Base-by-base conservation (phyloP, 2,113 vertebrate species). In the Pontoporia blainvillei region DNA sequence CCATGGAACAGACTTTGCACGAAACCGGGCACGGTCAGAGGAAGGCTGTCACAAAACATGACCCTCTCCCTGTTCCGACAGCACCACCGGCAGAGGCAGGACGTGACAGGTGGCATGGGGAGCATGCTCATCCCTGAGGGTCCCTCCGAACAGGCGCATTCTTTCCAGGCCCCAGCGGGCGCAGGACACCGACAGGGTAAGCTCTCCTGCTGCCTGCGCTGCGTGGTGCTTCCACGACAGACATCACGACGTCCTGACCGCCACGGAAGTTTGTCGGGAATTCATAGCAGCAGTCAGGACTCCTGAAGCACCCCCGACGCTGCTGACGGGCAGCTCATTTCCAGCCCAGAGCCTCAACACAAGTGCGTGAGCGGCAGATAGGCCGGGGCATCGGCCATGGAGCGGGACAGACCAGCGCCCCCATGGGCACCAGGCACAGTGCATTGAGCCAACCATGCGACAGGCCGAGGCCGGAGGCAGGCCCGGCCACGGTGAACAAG, bases 51-150 rank as follows among this genome's bases (percentile, higher is more conserved):
- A 78, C 4, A 52, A 54, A 72, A 20, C 9, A 3, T 3, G 49
- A 10, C 3, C 34, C 54, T 62, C 15, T 13, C 14, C 3, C 5
- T 49, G 10, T 34, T 79, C 54, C 13, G 14, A 39, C 2, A 27
- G n/a, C 1, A 11, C 23, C n/a, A 5, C 5, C 18, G 15, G 64
- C 23, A 23, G 9, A 21, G 39, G 49, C 17, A 10, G 36, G 3
- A 0, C 18, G 3, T 4, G 14, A 15, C 1, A 17, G 39, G 27
- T 13, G 29, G 17, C 8, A 13, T 20, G 39, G 36, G 54, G 0
- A 17, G 0, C 4, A 6, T 36, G 86, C 12, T 84, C 21, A 27
- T 7, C 46, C 34, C 31, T 4, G 29, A 34, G 82, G n/a, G 20
- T 1, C 57, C 31, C 31, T 21, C 31, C 8, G 49, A 34, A 78